These are phyloP conservation scores for Diadegma fenestrale DNA, from an alignment of 2,888 invertebrate genomes.

Conservation along the genomic window DNA sequence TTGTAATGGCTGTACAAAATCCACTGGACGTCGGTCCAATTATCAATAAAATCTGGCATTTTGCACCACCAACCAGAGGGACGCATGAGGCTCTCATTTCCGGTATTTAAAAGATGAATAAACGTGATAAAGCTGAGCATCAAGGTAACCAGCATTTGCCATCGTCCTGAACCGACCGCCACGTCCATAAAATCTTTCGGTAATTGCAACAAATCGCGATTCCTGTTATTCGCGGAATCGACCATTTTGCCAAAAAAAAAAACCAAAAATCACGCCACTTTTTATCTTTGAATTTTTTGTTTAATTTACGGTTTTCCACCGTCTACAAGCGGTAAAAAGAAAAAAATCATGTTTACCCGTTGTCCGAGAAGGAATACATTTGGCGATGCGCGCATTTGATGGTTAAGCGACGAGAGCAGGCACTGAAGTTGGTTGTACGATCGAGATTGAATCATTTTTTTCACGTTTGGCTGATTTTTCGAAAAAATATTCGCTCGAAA, in stretches of 20 bases:
- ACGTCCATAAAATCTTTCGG: conserved; percentile 69
- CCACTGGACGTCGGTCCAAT: conserved; percentile 71
- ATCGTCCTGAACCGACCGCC: conserved; percentile 67
- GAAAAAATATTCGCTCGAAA: not conserved
- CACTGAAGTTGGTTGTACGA: conserved; percentile 39
- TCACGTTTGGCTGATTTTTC: not conserved
- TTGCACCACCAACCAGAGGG: conserved; percentile 72
- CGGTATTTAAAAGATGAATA: conserved; percentile 69
- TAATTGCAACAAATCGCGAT: conserved; percentile 59
- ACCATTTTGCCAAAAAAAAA: not conserved
- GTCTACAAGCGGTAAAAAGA: not conserved
- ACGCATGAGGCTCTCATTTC: conserved; percentile 67
- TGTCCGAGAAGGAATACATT: conserved; percentile 47
- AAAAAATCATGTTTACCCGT: conserved; percentile 39
- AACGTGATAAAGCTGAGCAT: conserved; percentile 66
- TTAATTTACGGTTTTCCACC: not conserved
- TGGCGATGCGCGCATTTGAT: not conserved
- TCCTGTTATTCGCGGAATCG: conserved; percentile 26
- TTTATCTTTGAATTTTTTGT: not conserved
- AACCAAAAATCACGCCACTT: not conserved
- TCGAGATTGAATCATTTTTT: conserved; percentile 28
- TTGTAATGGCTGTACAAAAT: conserved; percentile 70
- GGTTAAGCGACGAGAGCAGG: conserved; percentile 9
- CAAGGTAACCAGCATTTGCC: conserved; percentile 69
- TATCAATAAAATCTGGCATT: conserved; percentile 66